Conservation (phyloP, 1,140 invertebrate species). For the Oreohelix idahoensis region DNA sequence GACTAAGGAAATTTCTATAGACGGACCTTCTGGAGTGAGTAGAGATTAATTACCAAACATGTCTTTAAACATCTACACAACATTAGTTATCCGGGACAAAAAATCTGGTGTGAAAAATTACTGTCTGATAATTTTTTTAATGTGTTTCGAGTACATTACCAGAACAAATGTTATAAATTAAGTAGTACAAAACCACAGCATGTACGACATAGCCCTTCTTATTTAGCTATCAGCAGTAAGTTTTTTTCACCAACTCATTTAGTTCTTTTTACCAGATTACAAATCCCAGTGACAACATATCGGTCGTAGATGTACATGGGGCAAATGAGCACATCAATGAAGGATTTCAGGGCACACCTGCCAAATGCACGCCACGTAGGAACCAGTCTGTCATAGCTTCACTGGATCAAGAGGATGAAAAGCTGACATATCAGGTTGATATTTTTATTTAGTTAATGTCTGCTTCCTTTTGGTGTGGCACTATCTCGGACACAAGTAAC, state of each 20-base stretch:
- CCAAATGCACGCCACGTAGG: conserved; percentile 9
- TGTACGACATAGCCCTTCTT: no score
- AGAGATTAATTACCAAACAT: no score
- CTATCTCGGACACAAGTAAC: no score
- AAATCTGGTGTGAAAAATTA: no score
- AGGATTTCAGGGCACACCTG: conserved; percentile 30
- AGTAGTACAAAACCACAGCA: no score
- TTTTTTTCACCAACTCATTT: background rate
- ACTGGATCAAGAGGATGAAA: conserved; percentile 42
- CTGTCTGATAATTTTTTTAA: no score
- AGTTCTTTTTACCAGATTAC: background rate
- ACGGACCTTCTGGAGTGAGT: background rate
- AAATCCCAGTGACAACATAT: conserved; percentile 9
- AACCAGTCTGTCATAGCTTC: background rate
- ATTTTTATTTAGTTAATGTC: no score
- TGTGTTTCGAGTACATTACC: no score
- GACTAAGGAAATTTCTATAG: background rate
- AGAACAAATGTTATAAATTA: no score
- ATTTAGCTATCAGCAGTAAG: background rate
- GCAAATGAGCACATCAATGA: conserved; percentile 32
- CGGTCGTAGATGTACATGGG: conserved; percentile 41
- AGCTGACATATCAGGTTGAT: conserved; percentile 47
- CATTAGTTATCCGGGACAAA: no score
- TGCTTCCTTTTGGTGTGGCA: no score
- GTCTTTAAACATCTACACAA: no score